Conservation (phyloP, 2,888 invertebrate genomes). For the Megalurothrips usitatus region DNA sequence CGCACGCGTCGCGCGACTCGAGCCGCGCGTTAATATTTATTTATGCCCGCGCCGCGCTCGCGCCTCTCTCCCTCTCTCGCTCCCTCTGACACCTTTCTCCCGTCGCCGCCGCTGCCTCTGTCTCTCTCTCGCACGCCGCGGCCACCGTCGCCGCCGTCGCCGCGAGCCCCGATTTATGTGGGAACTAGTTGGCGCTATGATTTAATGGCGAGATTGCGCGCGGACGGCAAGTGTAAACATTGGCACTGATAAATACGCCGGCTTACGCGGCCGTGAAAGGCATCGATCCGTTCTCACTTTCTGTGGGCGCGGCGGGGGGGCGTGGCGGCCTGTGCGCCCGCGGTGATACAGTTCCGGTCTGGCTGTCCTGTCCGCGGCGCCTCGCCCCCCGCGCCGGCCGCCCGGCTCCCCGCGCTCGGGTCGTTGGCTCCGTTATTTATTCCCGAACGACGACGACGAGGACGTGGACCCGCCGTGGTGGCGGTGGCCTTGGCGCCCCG, state of each 20-base stretch:
- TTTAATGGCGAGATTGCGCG: constrained; percentile 7
- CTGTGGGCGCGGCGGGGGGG: background rate
- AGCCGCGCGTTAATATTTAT: constrained; percentile 11
- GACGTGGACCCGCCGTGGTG: constrained; percentile 5
- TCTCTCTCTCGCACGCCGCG: too few relatives aligned
- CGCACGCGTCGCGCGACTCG: background rate
- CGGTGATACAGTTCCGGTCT: constrained; percentile 1
- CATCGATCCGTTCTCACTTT: background rate
- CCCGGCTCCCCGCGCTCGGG: background rate
- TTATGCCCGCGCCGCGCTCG: background rate
- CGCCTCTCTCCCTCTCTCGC: background rate
- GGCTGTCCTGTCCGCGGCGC: background rate
- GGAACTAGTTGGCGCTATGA: constrained; percentile 23
- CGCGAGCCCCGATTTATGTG: constrained; percentile 11
- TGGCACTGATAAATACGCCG: constrained; percentile 19
- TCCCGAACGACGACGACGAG: background rate
- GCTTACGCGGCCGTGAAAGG: background rate
- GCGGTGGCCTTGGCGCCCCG: background rate
- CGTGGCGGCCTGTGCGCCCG: background rate
- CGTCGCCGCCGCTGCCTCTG: too few relatives aligned
- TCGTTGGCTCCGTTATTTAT: constrained; percentile 14
- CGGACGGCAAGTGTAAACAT: constrained; percentile 19
- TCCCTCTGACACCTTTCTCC: background rate
- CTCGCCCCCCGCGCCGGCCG: background rate
- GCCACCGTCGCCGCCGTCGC: background rate